A percentile compares a stretch with the other conserved stretches of the same genome.
Evolutionary conservation across 2,113 vertebrate species (phyloP).

Genomic region (Hiodon tergisus): DNA sequence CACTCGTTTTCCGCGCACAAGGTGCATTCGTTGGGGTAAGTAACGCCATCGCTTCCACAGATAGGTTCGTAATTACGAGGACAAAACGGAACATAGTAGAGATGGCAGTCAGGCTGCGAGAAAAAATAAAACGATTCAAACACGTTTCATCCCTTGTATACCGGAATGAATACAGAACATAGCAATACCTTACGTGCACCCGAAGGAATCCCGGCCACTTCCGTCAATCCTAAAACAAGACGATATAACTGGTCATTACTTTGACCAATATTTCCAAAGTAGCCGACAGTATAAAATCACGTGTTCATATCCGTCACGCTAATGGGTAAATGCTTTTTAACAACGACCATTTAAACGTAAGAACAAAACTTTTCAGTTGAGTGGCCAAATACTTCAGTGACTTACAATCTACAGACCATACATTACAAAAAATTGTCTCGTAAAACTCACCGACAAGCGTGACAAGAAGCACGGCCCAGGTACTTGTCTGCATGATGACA

Average conservation of each 20-base stretch:
- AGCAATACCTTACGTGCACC: neutral
- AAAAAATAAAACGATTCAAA: neutral
- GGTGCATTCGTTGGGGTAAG: conserved; percentile 36
- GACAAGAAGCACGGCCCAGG: too few species aligned
- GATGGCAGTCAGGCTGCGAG: conserved; percentile 22
- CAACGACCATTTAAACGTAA: too few species aligned
- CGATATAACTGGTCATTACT: neutral
- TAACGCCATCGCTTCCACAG: conserved; percentile 34
- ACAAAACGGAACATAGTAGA: neutral
- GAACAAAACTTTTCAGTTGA: too few species aligned
- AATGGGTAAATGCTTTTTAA: too few species aligned
- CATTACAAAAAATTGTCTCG: too few species aligned
- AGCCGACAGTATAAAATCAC: too few species aligned
- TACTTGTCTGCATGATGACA: too few species aligned
- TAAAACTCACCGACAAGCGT: too few species aligned
- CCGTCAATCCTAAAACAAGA: neutral
- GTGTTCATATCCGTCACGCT: too few species aligned
- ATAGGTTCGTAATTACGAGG: conserved; percentile 19
- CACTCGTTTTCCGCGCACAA: conserved; percentile 26
- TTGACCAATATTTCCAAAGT: too few species aligned
- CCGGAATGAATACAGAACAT: neutral
- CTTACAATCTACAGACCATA: too few species aligned
- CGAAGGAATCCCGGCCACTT: neutral
- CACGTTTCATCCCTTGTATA: neutral
- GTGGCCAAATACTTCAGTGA: too few species aligned